Percentiles rank a stretch among this genome's conserved stretches.
Evolutionary conservation across 2,797 vertebrate species (phyloP).

Genomic region (Urosaurus nigricauda): DNA sequence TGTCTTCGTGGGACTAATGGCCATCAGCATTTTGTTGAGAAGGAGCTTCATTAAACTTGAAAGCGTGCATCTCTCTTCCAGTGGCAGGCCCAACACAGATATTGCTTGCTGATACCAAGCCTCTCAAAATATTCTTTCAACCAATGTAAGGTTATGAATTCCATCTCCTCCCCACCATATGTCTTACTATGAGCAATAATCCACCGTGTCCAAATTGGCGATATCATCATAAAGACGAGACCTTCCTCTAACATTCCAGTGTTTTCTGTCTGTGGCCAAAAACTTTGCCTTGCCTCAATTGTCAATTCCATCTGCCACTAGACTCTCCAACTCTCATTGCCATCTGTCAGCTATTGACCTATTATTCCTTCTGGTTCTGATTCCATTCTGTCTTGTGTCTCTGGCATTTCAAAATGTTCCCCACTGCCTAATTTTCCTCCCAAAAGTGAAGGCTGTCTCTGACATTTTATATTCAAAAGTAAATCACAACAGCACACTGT

Average conservation of each 20-base stretch:
- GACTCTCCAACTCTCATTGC: slow-evolving; percentile 49
- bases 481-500: slow-evolving; percentile 24
- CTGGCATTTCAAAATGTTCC: slow-evolving; percentile 55
- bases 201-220: slow-evolving; percentile 53
- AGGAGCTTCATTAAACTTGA: slow-evolving; percentile 3
- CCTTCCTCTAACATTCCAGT: slow-evolving; percentile 51
- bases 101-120: not conserved
- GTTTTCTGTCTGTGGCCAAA: slow-evolving; percentile 56
- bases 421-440: slow-evolving; percentile 35
- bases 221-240: slow-evolving; percentile 62
- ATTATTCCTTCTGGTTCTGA: slow-evolving; percentile 48
- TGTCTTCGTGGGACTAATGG: not conserved
- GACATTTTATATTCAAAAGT: slow-evolving; percentile 51
- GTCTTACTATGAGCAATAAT: slow-evolving; percentile 52
- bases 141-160: slow-evolving; percentile 40
- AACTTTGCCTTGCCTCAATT: slow-evolving; percentile 59
- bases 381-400: slow-evolving; percentile 45
- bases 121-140: slow-evolving; percentile 53
- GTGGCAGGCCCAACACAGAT: not conserved
- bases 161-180: slow-evolving; percentile 50
- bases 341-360: slow-evolving; percentile 64
- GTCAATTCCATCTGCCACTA: slow-evolving; percentile 64
- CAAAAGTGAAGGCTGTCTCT: slow-evolving; percentile 58
- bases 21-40: not conserved
- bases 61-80: not conserved